Conservation (phyloP, 2,888 invertebrate species). For the Brenthis hecate region DNA sequence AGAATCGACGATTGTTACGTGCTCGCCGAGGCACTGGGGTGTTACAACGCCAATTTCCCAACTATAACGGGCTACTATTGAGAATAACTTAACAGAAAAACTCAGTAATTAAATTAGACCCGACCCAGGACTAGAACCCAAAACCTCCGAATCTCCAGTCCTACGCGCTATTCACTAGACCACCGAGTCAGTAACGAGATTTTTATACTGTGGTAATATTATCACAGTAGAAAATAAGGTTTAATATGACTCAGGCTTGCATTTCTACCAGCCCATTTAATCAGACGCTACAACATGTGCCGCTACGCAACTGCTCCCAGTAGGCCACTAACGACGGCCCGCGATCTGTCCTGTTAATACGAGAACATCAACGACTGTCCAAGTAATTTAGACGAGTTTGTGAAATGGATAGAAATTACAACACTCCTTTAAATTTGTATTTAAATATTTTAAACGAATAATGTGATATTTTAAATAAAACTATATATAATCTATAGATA, state of each 20-base stretch:
- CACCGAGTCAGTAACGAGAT: background rate
- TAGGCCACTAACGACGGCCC: slow-evolving; percentile 26
- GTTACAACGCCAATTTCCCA: too few relatives aligned
- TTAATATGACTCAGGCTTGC: too few relatives aligned
- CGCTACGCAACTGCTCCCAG: slow-evolving; percentile 25
- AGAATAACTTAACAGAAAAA: too few relatives aligned
- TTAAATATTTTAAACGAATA: background rate
- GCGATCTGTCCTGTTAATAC: slow-evolving; percentile 29
- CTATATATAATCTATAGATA: too few relatives aligned
- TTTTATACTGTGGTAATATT: background rate
- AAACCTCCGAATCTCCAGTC: too few relatives aligned
- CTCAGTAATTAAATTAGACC: too few relatives aligned
- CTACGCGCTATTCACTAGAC: too few relatives aligned
- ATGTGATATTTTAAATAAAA: background rate
- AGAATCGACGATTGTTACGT: too few relatives aligned
- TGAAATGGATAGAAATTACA: background rate
- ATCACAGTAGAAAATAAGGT: background rate
- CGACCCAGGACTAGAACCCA: too few relatives aligned
- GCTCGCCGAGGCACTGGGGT: too few relatives aligned
- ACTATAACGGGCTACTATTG: too few relatives aligned
- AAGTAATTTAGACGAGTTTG: background rate
- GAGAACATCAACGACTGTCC: slow-evolving; percentile 24
- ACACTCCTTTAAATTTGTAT: too few relatives aligned
- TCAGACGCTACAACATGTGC: slow-evolving; percentile 18
- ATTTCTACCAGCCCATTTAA: slow-evolving; percentile 21